phyloP scores from a whole-genome alignment of 2,888 invertebrate genomes.

The Siphonodentalium dalli region DNA sequence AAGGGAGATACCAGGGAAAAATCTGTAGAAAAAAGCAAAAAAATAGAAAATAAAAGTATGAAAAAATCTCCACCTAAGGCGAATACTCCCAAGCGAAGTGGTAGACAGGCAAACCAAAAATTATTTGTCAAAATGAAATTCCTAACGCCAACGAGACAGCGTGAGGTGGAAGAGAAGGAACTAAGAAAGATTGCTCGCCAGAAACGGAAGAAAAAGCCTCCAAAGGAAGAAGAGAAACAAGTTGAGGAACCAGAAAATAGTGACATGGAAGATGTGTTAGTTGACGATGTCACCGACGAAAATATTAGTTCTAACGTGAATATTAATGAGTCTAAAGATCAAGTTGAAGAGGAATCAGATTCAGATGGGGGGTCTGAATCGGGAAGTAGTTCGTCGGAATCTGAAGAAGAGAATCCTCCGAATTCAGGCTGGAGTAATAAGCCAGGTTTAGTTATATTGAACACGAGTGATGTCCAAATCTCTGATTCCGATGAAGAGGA shows the following conservation, averaged over 20 bases:
- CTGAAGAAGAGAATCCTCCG: slow-evolving; percentile 1
- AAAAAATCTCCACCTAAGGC: slow-evolving; percentile 1
- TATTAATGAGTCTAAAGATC: not conserved
- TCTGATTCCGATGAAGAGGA: no score
- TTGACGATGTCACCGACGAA: not conserved
- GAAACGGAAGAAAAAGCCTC: not conserved
- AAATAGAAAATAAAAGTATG: no score
- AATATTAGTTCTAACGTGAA: not conserved
- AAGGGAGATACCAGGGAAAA: slow-evolving; percentile 6
- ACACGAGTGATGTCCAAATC: no score
- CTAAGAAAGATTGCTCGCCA: not conserved
- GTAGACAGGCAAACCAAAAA: slow-evolving; percentile 12
- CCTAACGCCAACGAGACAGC: slow-evolving; percentile 15
- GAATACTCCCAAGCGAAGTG: not conserved
- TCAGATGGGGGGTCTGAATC: not conserved
- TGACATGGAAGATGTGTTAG: not conserved
- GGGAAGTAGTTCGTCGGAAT: not conserved
- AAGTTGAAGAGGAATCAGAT: not conserved
- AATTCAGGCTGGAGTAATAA: no score
- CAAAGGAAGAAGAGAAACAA: not conserved
- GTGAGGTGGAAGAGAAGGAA: slow-evolving; percentile 13
- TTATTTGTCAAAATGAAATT: slow-evolving; percentile 7
- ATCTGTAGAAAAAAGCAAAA: slow-evolving; percentile 9
- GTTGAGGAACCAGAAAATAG: not conserved
- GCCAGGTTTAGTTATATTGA: no score